A percentile compares a stretch with the other conserved stretches of the same genome.
These are phyloP conservation scores for Pelecanus crispus DNA, from an alignment of 2,113 vertebrate species.

Conservation along the genomic window DNA sequence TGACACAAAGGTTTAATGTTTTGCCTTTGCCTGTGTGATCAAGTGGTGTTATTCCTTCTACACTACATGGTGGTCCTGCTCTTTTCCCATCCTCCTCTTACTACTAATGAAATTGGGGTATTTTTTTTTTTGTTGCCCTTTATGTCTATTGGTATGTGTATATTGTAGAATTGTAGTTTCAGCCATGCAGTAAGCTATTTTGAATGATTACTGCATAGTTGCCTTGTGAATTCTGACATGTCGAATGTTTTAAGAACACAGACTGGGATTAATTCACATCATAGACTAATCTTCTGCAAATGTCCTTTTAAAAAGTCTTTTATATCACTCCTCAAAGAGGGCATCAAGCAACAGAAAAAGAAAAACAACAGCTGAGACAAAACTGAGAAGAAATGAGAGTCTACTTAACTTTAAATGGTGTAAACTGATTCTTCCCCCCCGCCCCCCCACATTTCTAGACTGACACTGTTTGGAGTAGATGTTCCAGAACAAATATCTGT, in stretches of 20 bases:
- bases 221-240: not conserved
- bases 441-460: not conserved
- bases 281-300: slow-evolving; percentile 21
- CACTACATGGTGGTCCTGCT: not conserved
- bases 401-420: not conserved
- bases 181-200: not conserved
- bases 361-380: not conserved
- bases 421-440: not conserved
- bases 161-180: not conserved
- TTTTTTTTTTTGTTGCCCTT: not conserved
- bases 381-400: not conserved
- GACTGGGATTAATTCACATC: slow-evolving; percentile 13
- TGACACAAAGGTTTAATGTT: not conserved
- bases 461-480: not conserved
- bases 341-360: not conserved
- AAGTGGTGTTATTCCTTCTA: not conserved
- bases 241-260: not conserved
- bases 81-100: not conserved
- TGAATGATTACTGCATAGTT: not conserved
- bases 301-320: slow-evolving; percentile 18
- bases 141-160: not conserved
- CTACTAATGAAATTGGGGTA: not conserved
- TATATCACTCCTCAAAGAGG: slow-evolving; percentile 34
- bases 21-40: not conserved
- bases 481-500: not conserved